Percentiles rank a stretch among this genome's conserved stretches.
Conservation (phyloP, 1,140 invertebrate species). For the Leptonema lineaticorne region DNA sequence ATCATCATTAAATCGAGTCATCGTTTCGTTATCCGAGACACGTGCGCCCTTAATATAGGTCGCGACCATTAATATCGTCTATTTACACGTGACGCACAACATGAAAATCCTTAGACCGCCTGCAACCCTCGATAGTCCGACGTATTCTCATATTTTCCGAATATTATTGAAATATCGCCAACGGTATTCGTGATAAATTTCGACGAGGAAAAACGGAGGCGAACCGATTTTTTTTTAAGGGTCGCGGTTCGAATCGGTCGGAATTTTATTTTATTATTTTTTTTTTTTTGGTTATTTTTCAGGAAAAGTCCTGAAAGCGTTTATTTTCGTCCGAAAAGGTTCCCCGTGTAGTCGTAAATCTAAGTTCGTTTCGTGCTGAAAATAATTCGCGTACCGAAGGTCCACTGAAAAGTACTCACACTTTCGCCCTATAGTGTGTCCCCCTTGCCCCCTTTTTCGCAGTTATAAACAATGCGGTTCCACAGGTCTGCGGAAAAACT, state of each 20-base stretch:
- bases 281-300: too few relatives aligned
- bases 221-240: too few relatives aligned
- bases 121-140: not conserved
- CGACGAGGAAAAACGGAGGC: not conserved
- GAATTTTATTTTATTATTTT: too few relatives aligned
- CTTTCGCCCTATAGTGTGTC: too few relatives aligned
- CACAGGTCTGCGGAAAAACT: not conserved
- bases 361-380: slow-evolving; percentile 11
- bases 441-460: too few relatives aligned
- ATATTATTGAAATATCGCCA: slow-evolving; percentile 13
- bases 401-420: not conserved
- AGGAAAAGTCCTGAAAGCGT: too few relatives aligned
- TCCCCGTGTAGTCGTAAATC: slow-evolving; percentile 6
- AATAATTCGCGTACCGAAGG: slow-evolving; percentile 5
- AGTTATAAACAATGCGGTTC: not conserved
- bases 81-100: slow-evolving; percentile 17
- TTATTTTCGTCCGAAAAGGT: not conserved
- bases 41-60: slow-evolving; percentile 6
- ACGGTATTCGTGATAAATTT: slow-evolving; percentile 10
- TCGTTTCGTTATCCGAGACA: too few relatives aligned
- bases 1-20: not conserved
- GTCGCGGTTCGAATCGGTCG: not conserved
- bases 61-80: slow-evolving; percentile 12
- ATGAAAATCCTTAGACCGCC: slow-evolving; percentile 16
- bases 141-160: not conserved